Percentiles rank a stretch among this genome's conserved stretches.
These are phyloP conservation scores for Toxostoma redivivum DNA, from an alignment of 2,113 vertebrate genomes.

Conservation along the genomic window DNA sequence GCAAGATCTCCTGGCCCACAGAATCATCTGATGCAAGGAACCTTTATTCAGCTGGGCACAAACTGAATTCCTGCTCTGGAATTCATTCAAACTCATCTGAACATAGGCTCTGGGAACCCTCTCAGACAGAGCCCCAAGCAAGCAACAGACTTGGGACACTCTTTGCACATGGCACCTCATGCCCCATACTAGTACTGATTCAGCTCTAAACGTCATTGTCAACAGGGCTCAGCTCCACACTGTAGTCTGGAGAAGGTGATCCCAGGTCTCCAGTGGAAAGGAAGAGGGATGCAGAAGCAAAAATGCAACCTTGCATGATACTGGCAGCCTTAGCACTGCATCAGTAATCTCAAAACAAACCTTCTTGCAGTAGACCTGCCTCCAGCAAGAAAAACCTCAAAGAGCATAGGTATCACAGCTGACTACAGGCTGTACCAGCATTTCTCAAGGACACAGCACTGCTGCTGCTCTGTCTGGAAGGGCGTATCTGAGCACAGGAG, in stretches of 20 bases:
- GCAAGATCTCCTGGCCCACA: not conserved
- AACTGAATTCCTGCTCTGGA: not conserved
- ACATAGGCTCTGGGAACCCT: not conserved
- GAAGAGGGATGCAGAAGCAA: not conserved
- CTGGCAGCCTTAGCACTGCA: not conserved
- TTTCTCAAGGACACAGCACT: not conserved
- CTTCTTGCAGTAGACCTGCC: not conserved
- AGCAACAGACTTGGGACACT: not conserved
- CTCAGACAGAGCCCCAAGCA: not conserved
- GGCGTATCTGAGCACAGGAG: not conserved
- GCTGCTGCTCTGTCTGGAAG: not conserved
- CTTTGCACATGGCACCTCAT: not conserved
- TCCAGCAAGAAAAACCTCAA: not conserved
- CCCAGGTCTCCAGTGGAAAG: not conserved
- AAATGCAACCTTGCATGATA: not conserved
- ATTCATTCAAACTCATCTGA: not conserved
- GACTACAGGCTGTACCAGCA: not conserved
- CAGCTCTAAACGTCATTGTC: not conserved
- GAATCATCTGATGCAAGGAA: not conserved
- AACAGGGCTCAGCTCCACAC: not conserved
- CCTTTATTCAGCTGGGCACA: not conserved
- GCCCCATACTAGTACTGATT: not conserved
- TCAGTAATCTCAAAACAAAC: not conserved
- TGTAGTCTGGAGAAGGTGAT: not conserved
- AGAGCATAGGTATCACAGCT: not conserved